Conservation (phyloP, 2,113 vertebrate species). For the Malurus melanocephalus region DNA sequence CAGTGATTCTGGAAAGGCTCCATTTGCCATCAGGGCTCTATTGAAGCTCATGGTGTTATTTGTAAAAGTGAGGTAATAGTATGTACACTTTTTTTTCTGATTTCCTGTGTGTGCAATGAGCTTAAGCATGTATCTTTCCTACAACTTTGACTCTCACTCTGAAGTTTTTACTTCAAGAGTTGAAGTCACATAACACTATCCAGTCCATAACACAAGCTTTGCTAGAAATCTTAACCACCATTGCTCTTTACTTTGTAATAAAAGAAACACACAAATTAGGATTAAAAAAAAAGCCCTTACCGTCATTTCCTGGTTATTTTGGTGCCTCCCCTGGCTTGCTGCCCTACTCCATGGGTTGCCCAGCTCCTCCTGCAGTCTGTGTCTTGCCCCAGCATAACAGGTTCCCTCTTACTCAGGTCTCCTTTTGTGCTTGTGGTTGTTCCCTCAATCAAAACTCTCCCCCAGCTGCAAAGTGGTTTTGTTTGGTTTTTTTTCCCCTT, state of each 20-base stretch:
- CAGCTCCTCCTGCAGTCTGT: background rate
- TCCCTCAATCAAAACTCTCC: background rate
- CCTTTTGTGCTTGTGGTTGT: background rate
- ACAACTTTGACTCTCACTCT: background rate
- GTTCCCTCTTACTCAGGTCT: background rate
- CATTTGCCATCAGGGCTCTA: background rate
- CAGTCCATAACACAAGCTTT: background rate
- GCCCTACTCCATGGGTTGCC: background rate
- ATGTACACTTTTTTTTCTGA: rapidly evolving
- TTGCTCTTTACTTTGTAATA: background rate
- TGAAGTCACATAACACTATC: background rate
- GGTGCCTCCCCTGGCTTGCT: background rate
- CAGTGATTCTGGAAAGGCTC: background rate
- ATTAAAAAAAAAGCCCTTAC: background rate
- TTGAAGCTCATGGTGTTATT: background rate
- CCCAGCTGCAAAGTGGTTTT: background rate
- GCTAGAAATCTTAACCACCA: background rate
- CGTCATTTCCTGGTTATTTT: background rate
- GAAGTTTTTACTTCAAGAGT: background rate
- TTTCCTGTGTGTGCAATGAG: background rate
- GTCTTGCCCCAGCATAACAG: background rate
- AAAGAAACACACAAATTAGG: background rate
- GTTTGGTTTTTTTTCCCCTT: background rate
- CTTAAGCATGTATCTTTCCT: background rate
- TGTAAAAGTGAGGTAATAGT: rapidly evolving